A percentile compares a stretch with the other conserved stretches of the same genome.
phyloP scores from a whole-genome alignment of 2,113 vertebrate genomes.

The Paradoxurus hermaphroditus region DNA sequence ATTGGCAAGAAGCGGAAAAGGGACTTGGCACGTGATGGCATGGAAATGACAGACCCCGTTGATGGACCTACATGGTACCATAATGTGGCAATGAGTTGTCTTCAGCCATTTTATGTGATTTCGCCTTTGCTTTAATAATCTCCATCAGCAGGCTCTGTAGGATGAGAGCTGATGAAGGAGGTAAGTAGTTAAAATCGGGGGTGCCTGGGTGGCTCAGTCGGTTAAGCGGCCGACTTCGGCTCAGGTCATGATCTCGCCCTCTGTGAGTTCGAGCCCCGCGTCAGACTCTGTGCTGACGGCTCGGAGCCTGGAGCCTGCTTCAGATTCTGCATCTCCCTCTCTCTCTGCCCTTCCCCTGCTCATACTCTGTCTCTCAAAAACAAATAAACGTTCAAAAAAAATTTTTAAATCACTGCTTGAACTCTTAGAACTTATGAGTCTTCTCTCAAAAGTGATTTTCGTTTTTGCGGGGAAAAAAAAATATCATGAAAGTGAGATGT shows the following conservation, averaged over 20 bases:
- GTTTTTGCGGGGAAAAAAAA: neutral
- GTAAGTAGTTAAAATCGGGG: conserved; percentile 13
- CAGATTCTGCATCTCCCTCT: no score
- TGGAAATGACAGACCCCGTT: conserved; percentile 18
- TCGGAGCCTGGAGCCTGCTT: no score
- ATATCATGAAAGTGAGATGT: neutral
- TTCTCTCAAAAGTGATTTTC: conserved; percentile 13
- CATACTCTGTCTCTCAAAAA: no score
- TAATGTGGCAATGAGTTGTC: neutral
- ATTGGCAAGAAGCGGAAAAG: conserved; percentile 16
- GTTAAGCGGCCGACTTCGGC: no score
- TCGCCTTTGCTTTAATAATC: conserved; percentile 34
- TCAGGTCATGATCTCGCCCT: no score
- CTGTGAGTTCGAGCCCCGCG: no score
- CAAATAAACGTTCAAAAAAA: no score
- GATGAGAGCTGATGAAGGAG: neutral
- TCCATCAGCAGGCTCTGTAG: neutral
- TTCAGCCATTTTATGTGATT: neutral
- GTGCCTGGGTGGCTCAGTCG: no score
- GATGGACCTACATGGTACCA: neutral
- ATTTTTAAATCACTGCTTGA: neutral
- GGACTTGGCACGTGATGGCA: conserved; percentile 8
- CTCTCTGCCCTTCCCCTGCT: no score
- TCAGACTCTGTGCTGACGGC: no score
- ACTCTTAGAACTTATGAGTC: neutral